Base-by-base conservation (phyloP, 1,140 invertebrate genomes). In the Trachymyrmex cornetzi region DNA sequence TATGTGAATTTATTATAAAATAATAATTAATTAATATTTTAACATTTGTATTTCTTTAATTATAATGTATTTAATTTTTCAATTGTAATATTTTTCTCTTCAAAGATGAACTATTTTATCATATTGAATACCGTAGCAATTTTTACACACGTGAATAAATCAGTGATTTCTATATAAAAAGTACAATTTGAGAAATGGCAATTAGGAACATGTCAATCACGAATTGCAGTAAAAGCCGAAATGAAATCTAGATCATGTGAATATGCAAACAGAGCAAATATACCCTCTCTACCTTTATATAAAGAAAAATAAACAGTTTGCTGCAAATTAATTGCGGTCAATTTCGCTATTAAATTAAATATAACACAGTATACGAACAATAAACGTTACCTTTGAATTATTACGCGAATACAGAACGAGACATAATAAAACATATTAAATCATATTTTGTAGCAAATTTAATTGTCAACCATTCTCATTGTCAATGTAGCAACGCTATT, bases 251-350 rank as follows among this genome's bases (percentile, higher is more conserved):
- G 50, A 80, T 80, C 48, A 44, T 34, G 34, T 59, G 38, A 82
- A 74, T 74, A 74, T 74, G 44, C 38, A 48, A 53, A 50, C 69
- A 38, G 16, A 30, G 38, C 80, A 74, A 75, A 84, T 63, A 84
- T 84, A 75, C 24, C 50, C 27, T 22, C n/a, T 34, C 38, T 19
- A 16, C 22, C 22, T 59, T 74, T 12, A 50, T 48, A n/a, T 61
- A n/a, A n/a, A n/a, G 24, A 84, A 75, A 84, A 84, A 75, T 50
- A 24, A 72, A 81, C 50, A 57, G 67, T 61, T 61, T n/a, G 55
- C 9, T 74, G 55, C 12, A 63, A 81, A 74, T 84, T 84, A 84
- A 84, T 84, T 75, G 69, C 38, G 80, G 69, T 84, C 50, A 61
- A 84, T 84, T 84, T 74, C 53, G 57, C 19, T 61, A 69, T 74